A percentile compares a stretch with the other conserved stretches of the same genome.
These are phyloP conservation scores for Adelosebastes latens DNA, from an alignment of 2,797 vertebrate genomes.

Conservation along the genomic window DNA sequence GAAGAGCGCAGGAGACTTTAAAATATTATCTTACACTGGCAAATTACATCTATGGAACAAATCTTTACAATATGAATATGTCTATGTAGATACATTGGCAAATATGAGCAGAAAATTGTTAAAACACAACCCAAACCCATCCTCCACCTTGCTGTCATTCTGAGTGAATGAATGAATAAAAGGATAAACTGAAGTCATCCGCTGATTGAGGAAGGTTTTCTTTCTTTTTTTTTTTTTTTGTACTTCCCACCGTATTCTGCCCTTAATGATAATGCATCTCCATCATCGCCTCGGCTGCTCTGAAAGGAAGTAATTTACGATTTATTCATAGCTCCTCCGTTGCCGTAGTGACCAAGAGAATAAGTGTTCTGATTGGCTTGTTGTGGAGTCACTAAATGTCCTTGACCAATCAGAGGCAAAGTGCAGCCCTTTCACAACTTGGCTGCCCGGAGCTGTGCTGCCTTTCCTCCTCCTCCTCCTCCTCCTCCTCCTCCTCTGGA, in stretches of 20 bases:
- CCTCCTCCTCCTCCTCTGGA: too few relatives aligned
- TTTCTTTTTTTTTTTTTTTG: background rate
- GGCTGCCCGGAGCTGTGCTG: slow-evolving; percentile 71
- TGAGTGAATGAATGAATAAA: slow-evolving; percentile 76
- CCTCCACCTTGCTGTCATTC: slow-evolving; percentile 67
- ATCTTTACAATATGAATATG: slow-evolving; percentile 93
- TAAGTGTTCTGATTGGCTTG: slow-evolving; percentile 71
- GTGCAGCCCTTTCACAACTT: slow-evolving; percentile 64
- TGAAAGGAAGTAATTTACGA: slow-evolving; percentile 71
- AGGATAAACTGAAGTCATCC: slow-evolving; percentile 75
- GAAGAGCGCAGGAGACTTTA: slow-evolving; percentile 86
- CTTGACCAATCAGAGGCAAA: slow-evolving; percentile 76
- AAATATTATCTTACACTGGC: slow-evolving; percentile 94
- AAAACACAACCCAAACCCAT: slow-evolving; percentile 77
- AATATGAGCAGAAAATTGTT: slow-evolving; percentile 89
- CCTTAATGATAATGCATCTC: slow-evolving; percentile 70
- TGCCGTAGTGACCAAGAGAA: slow-evolving; percentile 63
- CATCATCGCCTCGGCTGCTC: slow-evolving; percentile 58
- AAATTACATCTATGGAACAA: slow-evolving; percentile 89
- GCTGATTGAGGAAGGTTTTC: slow-evolving; percentile 61
- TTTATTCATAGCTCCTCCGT: slow-evolving; percentile 73
- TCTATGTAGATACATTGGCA: slow-evolving; percentile 89
- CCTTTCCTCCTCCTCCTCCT: slow-evolving; percentile 49
- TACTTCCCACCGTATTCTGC: slow-evolving; percentile 60
- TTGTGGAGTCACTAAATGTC: slow-evolving; percentile 65